Evolutionary conservation across 23 tunicate species (phyloP).

Genomic region (Trididemnum miniatum): DNA sequence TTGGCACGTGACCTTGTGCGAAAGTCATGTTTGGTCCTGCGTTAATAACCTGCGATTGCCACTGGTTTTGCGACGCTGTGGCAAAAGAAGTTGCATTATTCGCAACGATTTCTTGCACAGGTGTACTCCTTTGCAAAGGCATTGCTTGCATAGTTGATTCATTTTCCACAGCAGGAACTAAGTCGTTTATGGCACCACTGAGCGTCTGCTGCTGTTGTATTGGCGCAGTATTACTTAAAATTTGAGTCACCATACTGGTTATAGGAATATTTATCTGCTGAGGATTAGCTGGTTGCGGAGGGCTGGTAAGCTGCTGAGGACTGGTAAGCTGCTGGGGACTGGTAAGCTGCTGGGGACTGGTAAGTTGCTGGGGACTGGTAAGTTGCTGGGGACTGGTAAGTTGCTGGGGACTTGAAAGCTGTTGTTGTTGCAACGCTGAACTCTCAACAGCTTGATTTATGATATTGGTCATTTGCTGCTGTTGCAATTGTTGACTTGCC

Average conservation of each 20-base stretch:
- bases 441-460: no score
- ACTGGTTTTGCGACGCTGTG: not conserved
- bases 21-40: conserved; percentile 9
- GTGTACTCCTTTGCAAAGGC: conserved; percentile 34
- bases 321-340: no score
- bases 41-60: conserved; percentile 3
- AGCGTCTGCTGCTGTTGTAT: conserved; percentile 6
- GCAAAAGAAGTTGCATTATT: not conserved
- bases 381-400: no score
- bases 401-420: no score
- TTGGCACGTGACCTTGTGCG: not conserved
- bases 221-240: no score
- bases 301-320: no score
- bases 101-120: conserved; percentile 7
- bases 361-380: no score
- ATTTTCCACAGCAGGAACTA: not conserved
- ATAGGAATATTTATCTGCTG: not conserved
- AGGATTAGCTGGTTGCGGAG: no score
- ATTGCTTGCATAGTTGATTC: not conserved
- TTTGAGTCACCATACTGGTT: not conserved
- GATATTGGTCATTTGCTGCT: not conserved
- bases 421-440: no score
- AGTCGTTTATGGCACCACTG: not conserved
- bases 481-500: not conserved
- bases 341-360: no score